phyloP scores from a whole-genome alignment of 2,797 vertebrate species.

The Arnoldichthys spilopterus region DNA sequence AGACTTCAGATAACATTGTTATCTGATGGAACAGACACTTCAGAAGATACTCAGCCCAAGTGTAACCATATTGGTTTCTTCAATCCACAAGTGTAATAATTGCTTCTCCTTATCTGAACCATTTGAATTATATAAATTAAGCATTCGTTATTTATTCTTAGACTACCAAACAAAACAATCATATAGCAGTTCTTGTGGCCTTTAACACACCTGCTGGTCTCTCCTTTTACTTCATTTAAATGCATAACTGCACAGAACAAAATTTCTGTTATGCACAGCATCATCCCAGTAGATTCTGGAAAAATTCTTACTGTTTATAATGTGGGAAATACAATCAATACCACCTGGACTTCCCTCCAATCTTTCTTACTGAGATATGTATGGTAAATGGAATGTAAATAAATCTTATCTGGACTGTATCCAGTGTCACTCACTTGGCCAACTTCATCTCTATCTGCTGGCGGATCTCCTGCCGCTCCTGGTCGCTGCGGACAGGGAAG shows the following conservation, averaged over 20 bases:
- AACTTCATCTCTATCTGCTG: constrained; percentile 97
- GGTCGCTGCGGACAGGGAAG: constrained; percentile 92
- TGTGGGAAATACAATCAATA: not conserved
- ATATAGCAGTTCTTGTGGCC: not conserved
- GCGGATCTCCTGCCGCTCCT: constrained; percentile 93
- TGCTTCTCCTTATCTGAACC: no score
- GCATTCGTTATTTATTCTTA: no score
- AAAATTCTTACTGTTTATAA: not conserved
- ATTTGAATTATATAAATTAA: no score
- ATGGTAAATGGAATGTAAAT: no score
- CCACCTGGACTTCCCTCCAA: not conserved
- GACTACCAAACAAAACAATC: not conserved
- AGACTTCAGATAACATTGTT: not conserved
- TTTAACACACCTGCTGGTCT: not conserved
- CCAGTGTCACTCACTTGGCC: constrained; percentile 87
- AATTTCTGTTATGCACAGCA: not conserved
- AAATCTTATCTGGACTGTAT: not conserved
- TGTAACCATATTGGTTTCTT: not conserved
- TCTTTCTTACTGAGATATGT: not conserved
- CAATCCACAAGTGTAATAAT: not conserved
- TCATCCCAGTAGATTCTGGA: not conserved
- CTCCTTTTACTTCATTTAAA: not conserved
- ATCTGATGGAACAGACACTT: not conserved
- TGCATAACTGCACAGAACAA: not conserved
- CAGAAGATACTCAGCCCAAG: not conserved